A percentile compares a stretch with the other conserved stretches of the same genome.
phyloP scores from a whole-genome alignment of 2,113 vertebrate species.

The Tenrec ecaudatus region DNA sequence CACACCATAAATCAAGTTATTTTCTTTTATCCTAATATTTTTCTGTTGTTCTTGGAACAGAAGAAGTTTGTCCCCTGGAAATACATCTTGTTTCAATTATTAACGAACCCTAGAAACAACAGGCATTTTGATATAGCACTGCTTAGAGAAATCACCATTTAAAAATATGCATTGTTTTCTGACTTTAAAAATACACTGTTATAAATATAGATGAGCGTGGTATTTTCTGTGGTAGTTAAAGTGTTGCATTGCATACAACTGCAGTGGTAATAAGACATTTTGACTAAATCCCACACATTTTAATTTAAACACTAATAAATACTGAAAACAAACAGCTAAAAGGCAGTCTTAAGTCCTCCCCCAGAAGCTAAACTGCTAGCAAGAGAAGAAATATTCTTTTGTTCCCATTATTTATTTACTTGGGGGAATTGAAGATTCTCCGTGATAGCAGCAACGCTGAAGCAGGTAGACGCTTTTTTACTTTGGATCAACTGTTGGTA shows the following conservation, averaged over 20 bases:
- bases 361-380: constrained; percentile 36
- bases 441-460: background rate
- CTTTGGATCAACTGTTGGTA: constrained; percentile 1
- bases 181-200: constrained; percentile 54
- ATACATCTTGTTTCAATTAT: constrained; percentile 63
- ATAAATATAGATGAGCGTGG: constrained; percentile 38
- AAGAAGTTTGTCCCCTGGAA: constrained; percentile 12
- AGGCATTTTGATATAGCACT: constrained; percentile 11
- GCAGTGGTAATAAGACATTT: constrained; percentile 19
- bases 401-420: background rate
- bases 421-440: background rate
- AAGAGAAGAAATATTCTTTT: background rate
- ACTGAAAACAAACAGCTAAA: constrained; percentile 60
- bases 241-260: constrained; percentile 1
- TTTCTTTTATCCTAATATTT: constrained; percentile 21
- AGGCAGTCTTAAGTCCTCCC: constrained; percentile 34
- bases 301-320: constrained; percentile 52
- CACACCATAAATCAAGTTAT: background rate
- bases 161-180: constrained; percentile 51
- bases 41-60: background rate
- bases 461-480: background rate
- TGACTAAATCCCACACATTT: constrained; percentile 55
- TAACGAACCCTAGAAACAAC: constrained; percentile 57
- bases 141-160: constrained; percentile 39
- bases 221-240: constrained; percentile 19